Evolutionary conservation across 2,888 invertebrate species (phyloP).

Genomic region (Calephelis perditalis): DNA sequence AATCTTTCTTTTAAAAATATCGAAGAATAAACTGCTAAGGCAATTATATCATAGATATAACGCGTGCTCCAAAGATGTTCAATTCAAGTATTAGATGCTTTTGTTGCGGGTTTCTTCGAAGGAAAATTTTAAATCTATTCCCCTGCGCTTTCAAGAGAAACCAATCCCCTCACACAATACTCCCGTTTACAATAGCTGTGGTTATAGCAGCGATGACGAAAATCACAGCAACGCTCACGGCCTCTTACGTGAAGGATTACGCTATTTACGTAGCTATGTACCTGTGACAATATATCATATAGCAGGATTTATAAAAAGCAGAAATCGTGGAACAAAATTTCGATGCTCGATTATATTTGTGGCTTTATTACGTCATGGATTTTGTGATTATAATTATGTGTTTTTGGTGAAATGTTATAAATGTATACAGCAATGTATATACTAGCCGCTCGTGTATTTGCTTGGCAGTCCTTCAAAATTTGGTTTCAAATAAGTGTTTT

Average conservation of each 20-base stretch:
- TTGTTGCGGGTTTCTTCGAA: conserved; percentile 64
- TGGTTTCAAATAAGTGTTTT: no score
- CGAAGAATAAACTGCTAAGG: conserved; percentile 24
- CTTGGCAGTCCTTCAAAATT: no score
- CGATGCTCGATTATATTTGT: neutral
- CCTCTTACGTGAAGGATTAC: conserved; percentile 56
- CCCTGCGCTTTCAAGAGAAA: conserved; percentile 62
- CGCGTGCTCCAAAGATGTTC: conserved; percentile 44
- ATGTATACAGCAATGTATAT: no score
- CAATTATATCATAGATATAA: conserved; percentile 29
- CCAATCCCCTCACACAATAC: conserved; percentile 71
- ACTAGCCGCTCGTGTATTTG: no score
- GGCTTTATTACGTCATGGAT: neutral
- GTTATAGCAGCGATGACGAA: conserved; percentile 56
- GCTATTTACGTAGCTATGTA: conserved; percentile 50
- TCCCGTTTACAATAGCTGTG: conserved; percentile 59
- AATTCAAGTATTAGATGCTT: conserved; percentile 58
- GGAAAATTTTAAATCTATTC: conserved; percentile 74
- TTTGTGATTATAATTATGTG: no score
- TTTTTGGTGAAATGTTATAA: no score
- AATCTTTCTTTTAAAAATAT: conserved; percentile 7
- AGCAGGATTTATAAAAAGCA: conserved; percentile 15
- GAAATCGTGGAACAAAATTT: neutral
- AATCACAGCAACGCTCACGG: conserved; percentile 52
- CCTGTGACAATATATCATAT: conserved; percentile 25